These are phyloP conservation scores for Gopherus evgoodei DNA, from an alignment of 2,113 vertebrate genomes.

Conservation along the genomic window DNA sequence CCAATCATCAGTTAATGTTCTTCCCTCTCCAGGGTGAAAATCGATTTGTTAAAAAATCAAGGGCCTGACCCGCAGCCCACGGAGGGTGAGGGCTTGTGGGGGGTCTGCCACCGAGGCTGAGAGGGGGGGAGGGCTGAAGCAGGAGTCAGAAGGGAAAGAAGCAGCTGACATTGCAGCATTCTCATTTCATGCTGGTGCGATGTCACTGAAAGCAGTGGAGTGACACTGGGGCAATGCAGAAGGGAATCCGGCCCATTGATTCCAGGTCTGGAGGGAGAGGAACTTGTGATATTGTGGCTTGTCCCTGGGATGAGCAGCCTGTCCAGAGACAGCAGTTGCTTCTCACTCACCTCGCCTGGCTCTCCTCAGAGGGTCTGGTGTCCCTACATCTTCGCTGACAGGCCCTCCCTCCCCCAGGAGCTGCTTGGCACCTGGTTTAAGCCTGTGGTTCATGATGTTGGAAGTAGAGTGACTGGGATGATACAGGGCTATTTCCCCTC, in stretches of 20 bases:
- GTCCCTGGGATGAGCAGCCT: not conserved
- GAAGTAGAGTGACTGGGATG: not conserved
- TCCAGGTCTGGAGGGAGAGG: not conserved
- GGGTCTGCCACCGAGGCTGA: not conserved
- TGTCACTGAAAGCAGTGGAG: not conserved
- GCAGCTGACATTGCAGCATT: not conserved
- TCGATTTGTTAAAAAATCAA: not conserved
- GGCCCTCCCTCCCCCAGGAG: too few relatives aligned
- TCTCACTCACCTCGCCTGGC: not conserved
- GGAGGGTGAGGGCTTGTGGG: not conserved
- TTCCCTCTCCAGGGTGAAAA: not conserved
- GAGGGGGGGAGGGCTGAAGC: not conserved
- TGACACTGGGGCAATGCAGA: not conserved
- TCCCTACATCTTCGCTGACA: not conserved
- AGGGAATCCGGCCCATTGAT: rapidly evolving
- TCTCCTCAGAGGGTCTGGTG: not conserved
- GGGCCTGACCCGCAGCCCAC: not conserved
- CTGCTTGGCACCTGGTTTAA: not conserved
- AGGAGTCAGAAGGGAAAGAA: not conserved
- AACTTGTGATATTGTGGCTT: not conserved
- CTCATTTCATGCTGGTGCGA: not conserved
- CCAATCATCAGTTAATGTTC: not conserved
- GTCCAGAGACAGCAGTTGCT: not conserved
- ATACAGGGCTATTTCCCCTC: not conserved
- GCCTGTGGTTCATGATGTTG: not conserved